Conservation (phyloP, 2,113 vertebrate species). For the Panurus biarmicus region DNA sequence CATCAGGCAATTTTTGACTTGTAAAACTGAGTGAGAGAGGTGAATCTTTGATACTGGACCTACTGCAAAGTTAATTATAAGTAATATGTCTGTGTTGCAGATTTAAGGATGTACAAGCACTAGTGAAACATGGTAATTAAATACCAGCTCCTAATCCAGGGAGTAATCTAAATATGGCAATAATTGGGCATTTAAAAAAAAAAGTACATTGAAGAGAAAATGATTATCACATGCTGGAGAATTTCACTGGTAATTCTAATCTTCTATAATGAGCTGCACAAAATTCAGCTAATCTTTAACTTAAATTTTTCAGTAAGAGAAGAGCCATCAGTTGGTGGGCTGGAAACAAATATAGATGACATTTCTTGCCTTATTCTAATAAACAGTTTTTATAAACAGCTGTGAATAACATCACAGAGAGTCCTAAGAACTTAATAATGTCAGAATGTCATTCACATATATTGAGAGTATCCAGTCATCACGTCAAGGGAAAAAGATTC, state of each 20-base stretch:
- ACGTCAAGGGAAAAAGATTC: not conserved
- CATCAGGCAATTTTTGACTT: not conserved
- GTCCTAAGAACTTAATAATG: not conserved
- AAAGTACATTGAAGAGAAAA: not conserved
- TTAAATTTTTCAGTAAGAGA: not conserved
- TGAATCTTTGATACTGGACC: not conserved
- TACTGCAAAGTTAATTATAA: slow-evolving; percentile 13
- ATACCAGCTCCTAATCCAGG: not conserved
- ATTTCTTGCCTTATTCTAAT: not conserved
- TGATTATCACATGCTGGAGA: slow-evolving; percentile 6
- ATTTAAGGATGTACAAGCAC: not conserved
- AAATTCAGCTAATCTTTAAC: not conserved
- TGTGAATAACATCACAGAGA: not conserved
- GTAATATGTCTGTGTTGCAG: not conserved
- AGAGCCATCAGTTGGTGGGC: not conserved
- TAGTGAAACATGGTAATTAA: not conserved
- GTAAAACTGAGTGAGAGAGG: not conserved
- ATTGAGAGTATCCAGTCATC: not conserved
- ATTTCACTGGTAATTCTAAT: slow-evolving; percentile 10
- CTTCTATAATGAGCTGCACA: not conserved
- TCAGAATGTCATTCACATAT: not conserved
- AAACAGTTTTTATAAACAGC: not conserved
- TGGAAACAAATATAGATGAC: not conserved
- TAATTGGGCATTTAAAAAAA: not conserved
- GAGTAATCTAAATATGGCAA: not conserved